These are phyloP conservation scores for Cantharis rustica DNA, from an alignment of 2,888 invertebrate genomes.

Conservation along the genomic window DNA sequence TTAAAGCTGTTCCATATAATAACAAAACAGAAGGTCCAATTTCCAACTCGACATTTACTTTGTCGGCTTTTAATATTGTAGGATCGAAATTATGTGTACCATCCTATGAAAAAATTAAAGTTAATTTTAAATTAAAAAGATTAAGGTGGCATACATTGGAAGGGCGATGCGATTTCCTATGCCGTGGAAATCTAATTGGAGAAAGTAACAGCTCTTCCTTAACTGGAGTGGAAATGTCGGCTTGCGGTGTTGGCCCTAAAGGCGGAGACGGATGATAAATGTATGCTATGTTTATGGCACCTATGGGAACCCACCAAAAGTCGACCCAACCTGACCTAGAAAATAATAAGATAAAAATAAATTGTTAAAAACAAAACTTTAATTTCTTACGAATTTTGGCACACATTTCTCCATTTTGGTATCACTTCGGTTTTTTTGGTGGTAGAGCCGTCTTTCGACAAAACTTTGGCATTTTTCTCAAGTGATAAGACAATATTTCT, in stretches of 20 bases:
- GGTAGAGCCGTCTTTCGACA: slow-evolving; percentile 73
- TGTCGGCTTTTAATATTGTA: slow-evolving; percentile 81
- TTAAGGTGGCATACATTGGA: slow-evolving; percentile 40
- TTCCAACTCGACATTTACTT: slow-evolving; percentile 89
- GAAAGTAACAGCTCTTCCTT: slow-evolving; percentile 91
- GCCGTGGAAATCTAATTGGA: slow-evolving; percentile 87
- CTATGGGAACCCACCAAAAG: slow-evolving; percentile 95
- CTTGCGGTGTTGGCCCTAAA: slow-evolving; percentile 84
- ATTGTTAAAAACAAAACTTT: not conserved
- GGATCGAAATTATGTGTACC: slow-evolving; percentile 85
- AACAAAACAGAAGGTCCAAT: slow-evolving; percentile 92
- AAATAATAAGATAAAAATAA: not conserved
- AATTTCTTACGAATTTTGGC: slow-evolving; percentile 63
- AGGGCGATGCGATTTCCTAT: slow-evolving; percentile 54
- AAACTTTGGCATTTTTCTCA: slow-evolving; percentile 85
- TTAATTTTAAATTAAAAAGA: not conserved
- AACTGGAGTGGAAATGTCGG: slow-evolving; percentile 91
- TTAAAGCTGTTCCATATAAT: slow-evolving; percentile 89
- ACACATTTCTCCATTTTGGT: slow-evolving; percentile 82
- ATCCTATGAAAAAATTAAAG: slow-evolving; percentile 50
- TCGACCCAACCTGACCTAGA: slow-evolving; percentile 84
- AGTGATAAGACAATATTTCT: slow-evolving; percentile 81
- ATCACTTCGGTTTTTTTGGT: slow-evolving; percentile 61
- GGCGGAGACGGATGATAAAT: slow-evolving; percentile 92
- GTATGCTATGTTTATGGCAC: slow-evolving; percentile 88